A percentile compares a stretch with the other conserved stretches of the same genome.
Evolutionary conservation across 2,113 vertebrate genomes (phyloP).

Genomic region (Seriola rivoliana): DNA sequence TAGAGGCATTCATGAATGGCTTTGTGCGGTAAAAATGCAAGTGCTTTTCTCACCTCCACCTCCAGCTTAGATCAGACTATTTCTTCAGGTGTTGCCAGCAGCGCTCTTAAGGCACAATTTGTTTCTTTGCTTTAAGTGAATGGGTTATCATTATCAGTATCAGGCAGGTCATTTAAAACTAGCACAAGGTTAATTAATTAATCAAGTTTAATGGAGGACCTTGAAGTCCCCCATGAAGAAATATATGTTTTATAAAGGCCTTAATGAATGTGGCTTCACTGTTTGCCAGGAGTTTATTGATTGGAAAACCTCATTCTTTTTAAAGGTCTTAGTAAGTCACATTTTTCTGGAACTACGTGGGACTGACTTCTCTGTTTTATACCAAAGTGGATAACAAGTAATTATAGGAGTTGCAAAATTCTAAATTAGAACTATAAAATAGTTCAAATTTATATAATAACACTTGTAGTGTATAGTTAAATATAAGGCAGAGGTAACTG

Average conservation of each 20-base stretch:
- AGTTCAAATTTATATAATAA: no score
- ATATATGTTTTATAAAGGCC: conserved; percentile 71
- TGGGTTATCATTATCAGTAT: conserved; percentile 68
- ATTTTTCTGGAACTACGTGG: not conserved
- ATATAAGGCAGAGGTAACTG: not conserved
- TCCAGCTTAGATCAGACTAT: conserved; percentile 33
- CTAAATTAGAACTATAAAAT: not conserved
- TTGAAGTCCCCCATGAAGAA: conserved; percentile 65
- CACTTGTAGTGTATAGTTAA: not conserved
- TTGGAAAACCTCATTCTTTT: conserved; percentile 66
- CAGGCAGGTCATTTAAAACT: conserved; percentile 68
- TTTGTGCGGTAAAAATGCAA: conserved; percentile 25
- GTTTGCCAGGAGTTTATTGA: conserved; percentile 76
- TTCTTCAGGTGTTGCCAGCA: conserved; percentile 60
- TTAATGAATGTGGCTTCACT: conserved; percentile 66
- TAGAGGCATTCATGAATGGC: not conserved
- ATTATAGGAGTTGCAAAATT: not conserved
- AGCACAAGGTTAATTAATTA: conserved; percentile 75
- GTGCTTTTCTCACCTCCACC: conserved; percentile 23
- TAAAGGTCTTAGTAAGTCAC: conserved; percentile 50
- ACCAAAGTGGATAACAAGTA: not conserved
- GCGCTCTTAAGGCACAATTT: conserved; percentile 52
- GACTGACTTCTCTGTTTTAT: not conserved
- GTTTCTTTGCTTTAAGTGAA: conserved; percentile 57
- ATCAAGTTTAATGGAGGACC: conserved; percentile 76